These are phyloP conservation scores for Chironomus riparius DNA, from an alignment of 2,888 invertebrate species.

Conservation along the genomic window DNA sequence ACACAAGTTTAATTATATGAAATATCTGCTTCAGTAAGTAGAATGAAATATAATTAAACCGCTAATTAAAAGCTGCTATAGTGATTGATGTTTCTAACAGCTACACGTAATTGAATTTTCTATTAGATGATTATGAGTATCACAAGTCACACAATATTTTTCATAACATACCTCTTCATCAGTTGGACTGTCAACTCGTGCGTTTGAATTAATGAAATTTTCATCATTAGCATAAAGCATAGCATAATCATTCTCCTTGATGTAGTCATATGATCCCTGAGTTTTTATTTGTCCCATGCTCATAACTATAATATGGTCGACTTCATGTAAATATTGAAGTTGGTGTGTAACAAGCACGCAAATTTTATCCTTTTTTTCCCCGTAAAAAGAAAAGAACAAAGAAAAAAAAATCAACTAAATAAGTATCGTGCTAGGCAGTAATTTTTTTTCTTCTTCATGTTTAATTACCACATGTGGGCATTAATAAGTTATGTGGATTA, in stretches of 20 bases:
- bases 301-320: conserved; percentile 46
- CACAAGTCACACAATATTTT: too few species aligned
- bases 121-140: too few species aligned
- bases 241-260: conserved; percentile 45
- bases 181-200: neutral
- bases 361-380: conserved; percentile 48
- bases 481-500: neutral
- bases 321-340: conserved; percentile 52
- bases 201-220: neutral
- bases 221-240: neutral
- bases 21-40: neutral
- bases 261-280: conserved; percentile 44
- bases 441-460: neutral
- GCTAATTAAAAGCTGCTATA: neutral
- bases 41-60: neutral
- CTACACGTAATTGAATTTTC: too few species aligned
- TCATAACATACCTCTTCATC: too few species aligned
- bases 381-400: neutral
- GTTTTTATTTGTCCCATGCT: conserved; percentile 38
- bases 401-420: neutral
- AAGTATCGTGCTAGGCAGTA: neutral
- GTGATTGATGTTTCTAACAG: too few species aligned
- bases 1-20: neutral
- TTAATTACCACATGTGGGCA: neutral
- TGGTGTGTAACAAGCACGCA: conserved; percentile 78